A percentile compares a stretch with the other conserved stretches of the same genome.
Evolutionary conservation across 2,888 invertebrate species (phyloP).

Genomic region (Pristionchus mayeri): DNA sequence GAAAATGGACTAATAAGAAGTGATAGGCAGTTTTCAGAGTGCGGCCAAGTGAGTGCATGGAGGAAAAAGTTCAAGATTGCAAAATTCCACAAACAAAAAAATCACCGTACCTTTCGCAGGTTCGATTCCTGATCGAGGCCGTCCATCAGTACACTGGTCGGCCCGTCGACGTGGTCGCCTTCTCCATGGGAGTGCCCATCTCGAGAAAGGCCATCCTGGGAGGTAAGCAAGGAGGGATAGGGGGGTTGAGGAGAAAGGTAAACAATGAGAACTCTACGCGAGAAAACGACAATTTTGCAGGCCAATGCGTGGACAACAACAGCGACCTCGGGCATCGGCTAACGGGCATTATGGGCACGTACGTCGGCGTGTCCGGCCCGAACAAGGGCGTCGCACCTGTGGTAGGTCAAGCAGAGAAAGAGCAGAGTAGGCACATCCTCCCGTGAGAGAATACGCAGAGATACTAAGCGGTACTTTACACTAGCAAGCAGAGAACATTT

Average conservation of each 20-base stretch:
- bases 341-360: slow-evolving; percentile 72
- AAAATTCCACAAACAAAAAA: too few relatives aligned
- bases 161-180: slow-evolving; percentile 73
- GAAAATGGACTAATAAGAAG: too few relatives aligned
- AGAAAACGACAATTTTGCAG: slow-evolving; percentile 47
- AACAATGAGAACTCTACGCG: too few relatives aligned
- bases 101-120: too few relatives aligned
- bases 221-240: too few relatives aligned
- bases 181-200: slow-evolving; percentile 74
- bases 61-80: too few relatives aligned
- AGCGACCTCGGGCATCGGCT: slow-evolving; percentile 69
- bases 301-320: slow-evolving; percentile 71
- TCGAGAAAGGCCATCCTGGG: slow-evolving; percentile 75
- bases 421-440: neutral
- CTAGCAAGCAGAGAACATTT: neutral
- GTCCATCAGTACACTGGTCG: slow-evolving; percentile 74
- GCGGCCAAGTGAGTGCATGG: too few relatives aligned
- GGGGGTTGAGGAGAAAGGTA: too few relatives aligned
- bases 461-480: neutral
- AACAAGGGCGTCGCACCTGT: slow-evolving; percentile 66
- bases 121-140: slow-evolving; percentile 74
- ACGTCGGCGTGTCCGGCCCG: slow-evolving; percentile 74
- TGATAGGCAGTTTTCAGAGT: too few relatives aligned
- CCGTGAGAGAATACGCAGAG: neutral
- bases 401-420: neutral